Evolutionary conservation across 2,113 vertebrate species (phyloP).

Genomic region (Dolichallabes microphthalmus): DNA sequence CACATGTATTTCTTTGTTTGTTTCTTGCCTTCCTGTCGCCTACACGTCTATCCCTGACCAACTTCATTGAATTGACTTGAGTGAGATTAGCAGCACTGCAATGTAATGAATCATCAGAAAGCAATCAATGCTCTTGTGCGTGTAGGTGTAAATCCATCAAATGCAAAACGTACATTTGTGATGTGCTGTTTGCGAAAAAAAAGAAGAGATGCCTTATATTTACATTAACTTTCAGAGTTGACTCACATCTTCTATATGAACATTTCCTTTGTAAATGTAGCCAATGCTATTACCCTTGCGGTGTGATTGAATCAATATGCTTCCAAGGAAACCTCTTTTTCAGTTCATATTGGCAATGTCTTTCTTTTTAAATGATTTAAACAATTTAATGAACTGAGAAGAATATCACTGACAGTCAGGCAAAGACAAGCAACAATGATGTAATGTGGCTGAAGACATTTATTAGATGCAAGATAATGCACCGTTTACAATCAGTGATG

Average conservation of each 20-base stretch:
- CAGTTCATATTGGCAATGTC: neutral
- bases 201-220: neutral
- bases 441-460: too few relatives aligned
- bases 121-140: neutral
- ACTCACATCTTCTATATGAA: neutral
- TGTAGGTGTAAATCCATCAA: neutral
- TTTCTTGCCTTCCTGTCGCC: constrained; percentile 5
- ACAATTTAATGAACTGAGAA: neutral
- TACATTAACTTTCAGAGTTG: neutral
- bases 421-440: neutral
- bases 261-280: neutral
- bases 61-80: constrained; percentile 6
- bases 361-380: neutral
- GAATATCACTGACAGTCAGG: neutral
- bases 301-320: neutral
- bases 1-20: constrained; percentile 4
- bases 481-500: too few relatives aligned
- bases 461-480: too few relatives aligned
- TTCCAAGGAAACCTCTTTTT: neutral
- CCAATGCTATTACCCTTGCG: neutral
- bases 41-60: constrained; percentile 1
- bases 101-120: constrained; percentile 30
- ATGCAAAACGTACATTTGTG: neutral
- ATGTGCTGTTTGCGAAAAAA: neutral
- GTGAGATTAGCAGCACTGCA: constrained; percentile 26